These are phyloP conservation scores for Imbricaverruca yamaguchii DNA, from an alignment of 2,888 invertebrate species.

Conservation along the genomic window DNA sequence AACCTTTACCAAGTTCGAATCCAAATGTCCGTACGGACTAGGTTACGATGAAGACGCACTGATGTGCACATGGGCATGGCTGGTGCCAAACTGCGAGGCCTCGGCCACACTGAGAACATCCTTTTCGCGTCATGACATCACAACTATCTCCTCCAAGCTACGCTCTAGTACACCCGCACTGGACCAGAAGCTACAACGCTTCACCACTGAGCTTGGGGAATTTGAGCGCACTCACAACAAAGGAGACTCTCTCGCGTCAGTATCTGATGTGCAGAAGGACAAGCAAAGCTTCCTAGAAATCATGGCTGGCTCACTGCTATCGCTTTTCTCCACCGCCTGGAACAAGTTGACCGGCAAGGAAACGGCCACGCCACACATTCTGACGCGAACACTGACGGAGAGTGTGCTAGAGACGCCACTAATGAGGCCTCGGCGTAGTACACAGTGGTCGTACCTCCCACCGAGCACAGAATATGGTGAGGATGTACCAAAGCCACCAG, in stretches of 20 bases:
- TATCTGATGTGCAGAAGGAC: background rate
- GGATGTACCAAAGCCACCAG: background rate
- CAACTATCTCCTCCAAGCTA: background rate
- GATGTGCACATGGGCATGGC: constrained; percentile 73
- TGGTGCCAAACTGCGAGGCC: constrained; percentile 56
- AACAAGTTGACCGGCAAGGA: background rate
- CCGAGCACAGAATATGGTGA: background rate
- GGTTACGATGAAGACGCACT: constrained; percentile 63
- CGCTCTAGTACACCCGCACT: background rate
- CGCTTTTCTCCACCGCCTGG: background rate
- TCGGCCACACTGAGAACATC: constrained; percentile 42
- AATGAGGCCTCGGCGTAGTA: background rate
- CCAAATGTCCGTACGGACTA: constrained; percentile 69
- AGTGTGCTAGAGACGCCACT: background rate
- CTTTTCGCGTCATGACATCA: background rate
- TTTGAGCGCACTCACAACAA: background rate
- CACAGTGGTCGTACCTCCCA: background rate
- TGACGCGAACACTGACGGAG: background rate
- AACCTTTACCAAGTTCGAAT: constrained; percentile 60
- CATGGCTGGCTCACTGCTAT: background rate
- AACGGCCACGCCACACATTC: background rate
- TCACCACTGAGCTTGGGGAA: background rate
- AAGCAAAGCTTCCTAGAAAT: background rate
- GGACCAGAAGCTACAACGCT: background rate
- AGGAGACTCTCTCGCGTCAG: background rate